Evolutionary conservation across 2,888 invertebrate species (phyloP), one percentile per base, ranked within the genome.

Genomic region (Gymnocheta viridis): DNA sequence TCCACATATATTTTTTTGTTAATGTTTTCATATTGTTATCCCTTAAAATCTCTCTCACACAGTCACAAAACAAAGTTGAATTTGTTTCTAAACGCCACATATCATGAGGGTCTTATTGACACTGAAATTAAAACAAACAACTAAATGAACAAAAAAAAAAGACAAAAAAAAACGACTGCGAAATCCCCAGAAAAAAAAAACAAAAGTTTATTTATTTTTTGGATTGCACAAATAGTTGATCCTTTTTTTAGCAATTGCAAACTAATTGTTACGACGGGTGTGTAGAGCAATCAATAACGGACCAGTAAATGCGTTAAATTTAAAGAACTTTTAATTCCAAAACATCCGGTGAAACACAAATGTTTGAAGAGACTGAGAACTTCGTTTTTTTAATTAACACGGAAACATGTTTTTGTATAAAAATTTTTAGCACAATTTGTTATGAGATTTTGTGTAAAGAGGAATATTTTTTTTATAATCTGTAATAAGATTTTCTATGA

Each of bases 191-290:
- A n/a, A n/a, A n/a, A n/a, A n/a, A n/a, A n/a, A n/a, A n/a, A n/a
- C n/a, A 51, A 81, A 81, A 74, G 29, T 81, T 81, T 60, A 10
- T 58, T 56, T 67, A 22, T 47, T 44, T 44, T 17, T 44, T 44
- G n/a, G 44, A 3, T 17, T 60, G 7, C 27, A 5, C 60, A 73
- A 73, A 35, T 47, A 69, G 38, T 70, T 44, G 49, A 14, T 56
- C 19, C 7, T 67, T 64, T 51, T 60, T 73, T 54, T 66, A 12
- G 32, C 51, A 80, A 79, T 56, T 72, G 78, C 10, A 58, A 76
- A 80, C 83, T 80, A 83, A 83, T 83, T 83, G 79, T 79, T 79
- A 56, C 77, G 73, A 54, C 84, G 81, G 84, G 32, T 84, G 84
- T 84, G 56, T 64, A 29, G n/a, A n/a, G 27, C 81, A 84, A 84